Conservation (phyloP, 1,140 invertebrate species). For the Pogonus chalceus region DNA sequence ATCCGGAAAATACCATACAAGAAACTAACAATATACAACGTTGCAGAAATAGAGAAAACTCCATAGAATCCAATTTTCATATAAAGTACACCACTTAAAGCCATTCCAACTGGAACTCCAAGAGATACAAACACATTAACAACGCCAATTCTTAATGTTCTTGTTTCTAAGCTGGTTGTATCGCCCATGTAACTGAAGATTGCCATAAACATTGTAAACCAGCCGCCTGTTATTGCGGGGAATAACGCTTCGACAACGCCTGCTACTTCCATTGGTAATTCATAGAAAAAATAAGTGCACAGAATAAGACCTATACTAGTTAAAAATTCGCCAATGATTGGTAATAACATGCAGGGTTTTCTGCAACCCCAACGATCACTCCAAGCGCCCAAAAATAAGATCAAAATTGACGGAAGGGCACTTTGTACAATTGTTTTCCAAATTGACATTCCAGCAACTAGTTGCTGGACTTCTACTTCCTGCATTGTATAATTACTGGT, state of each 20-base stretch:
- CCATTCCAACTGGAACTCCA: conserved; percentile 68
- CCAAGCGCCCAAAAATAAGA: conserved; percentile 70
- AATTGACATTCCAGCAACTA: conserved; percentile 65
- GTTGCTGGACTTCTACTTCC: conserved; percentile 61
- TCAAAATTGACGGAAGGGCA: conserved; percentile 59
- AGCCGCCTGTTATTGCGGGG: conserved; percentile 69
- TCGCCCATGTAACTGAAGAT: conserved; percentile 84
- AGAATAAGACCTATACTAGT: conserved; percentile 65
- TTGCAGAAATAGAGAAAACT: conserved; percentile 61
- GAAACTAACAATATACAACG: conserved; percentile 62
- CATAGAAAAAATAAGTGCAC: conserved; percentile 66
- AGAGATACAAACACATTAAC: conserved; percentile 73
- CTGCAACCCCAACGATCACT: conserved; percentile 62
- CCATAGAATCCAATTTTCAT: conserved; percentile 70
- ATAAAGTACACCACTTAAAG: conserved; percentile 58
- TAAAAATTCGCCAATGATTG: conserved; percentile 69
- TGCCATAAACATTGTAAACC: conserved; percentile 82
- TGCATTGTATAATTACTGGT: conserved; percentile 59
- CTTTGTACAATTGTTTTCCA: conserved; percentile 74
- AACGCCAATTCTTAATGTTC: conserved; percentile 73
- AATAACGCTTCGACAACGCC: conserved; percentile 66
- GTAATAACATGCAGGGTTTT: conserved; percentile 75
- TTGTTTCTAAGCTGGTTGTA: conserved; percentile 66
- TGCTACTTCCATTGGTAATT: conserved; percentile 66
- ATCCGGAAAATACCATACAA: conserved; percentile 57